Base-by-base conservation (phyloP, 2,888 invertebrate species). In the Drosophila siamana region DNA sequence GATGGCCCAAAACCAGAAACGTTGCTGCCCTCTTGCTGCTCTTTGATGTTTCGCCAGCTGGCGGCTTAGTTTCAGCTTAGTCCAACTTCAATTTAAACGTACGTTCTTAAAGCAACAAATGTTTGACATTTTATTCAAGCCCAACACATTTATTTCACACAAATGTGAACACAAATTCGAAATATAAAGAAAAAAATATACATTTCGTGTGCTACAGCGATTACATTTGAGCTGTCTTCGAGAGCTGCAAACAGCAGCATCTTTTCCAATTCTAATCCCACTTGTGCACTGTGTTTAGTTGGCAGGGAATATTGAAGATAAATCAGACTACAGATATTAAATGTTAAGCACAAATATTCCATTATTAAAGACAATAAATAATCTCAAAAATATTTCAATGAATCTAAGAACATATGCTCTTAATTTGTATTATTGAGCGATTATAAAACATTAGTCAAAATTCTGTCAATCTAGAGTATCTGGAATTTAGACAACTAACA, bases 11-110 rank as follows among this genome's bases (percentile, higher is more conserved):
- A 40, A n/a, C 41, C 51, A 24, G 28, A 57, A 62, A 57, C 57
- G 19, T 50, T 26, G 55, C 47, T 64, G 69, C 38, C 56, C 33
- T 33, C 38, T 48, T 3, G 36, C 19, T 38, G 46, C 7, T 26
- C 69, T 69, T 74, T 73, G 74, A 73, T 60, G 73, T 55, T 55
- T 52, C 36, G 52, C 15, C 33, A 56, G 24, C 36, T 30, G 50
- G 36, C 40, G 15, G 40, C 61, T 68, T 60, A 61, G 46, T 40
- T 36, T 38, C n/a, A 46, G 62, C 46, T 55, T 46, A 28, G 40
- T 50, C 44, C 43, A 41, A 19, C 22, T 36, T 55, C 3, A 33
- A 33, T 22, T 41, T 54, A 3, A 41, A 28, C n/a, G 40, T 41
- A 26, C 19, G n/a, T 41, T 13, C 13, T 54, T 33, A 54, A 54